Conservation (phyloP, 2,797 vertebrate genomes). For the Sebastolobus alascanus region DNA sequence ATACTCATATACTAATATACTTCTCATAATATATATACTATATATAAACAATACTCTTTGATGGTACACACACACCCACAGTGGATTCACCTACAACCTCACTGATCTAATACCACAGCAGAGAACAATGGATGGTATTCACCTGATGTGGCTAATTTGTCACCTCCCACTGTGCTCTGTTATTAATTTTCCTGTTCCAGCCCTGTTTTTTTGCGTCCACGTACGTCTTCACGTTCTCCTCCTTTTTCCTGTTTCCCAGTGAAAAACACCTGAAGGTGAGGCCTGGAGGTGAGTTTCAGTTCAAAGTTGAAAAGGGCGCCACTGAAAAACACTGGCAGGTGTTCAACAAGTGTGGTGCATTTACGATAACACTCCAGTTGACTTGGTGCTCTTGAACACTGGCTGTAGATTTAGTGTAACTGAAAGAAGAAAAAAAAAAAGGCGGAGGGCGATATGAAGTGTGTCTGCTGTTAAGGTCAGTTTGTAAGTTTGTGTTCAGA, state of each 20-base stretch:
- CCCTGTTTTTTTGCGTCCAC: slow-evolving; percentile 21
- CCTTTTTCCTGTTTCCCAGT: slow-evolving; percentile 82
- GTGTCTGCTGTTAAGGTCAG: slow-evolving; percentile 74
- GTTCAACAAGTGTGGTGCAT: slow-evolving; percentile 74
- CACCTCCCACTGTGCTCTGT: slow-evolving; percentile 26
- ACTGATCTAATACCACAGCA: slow-evolving; percentile 28
- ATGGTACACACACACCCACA: not conserved
- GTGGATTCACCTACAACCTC: slow-evolving; percentile 8
- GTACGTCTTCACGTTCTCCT: slow-evolving; percentile 69
- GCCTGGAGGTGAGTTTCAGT: slow-evolving; percentile 82
- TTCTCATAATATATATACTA: not conserved
- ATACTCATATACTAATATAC: not conserved
- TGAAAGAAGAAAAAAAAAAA: slow-evolving; percentile 34
- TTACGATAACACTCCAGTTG: slow-evolving; percentile 70
- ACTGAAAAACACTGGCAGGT: slow-evolving; percentile 76
- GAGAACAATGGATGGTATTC: slow-evolving; percentile 58
- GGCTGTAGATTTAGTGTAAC: slow-evolving; percentile 71
- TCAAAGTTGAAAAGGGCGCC: slow-evolving; percentile 83
- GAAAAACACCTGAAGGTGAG: slow-evolving; percentile 69
- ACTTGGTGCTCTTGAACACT: slow-evolving; percentile 61
- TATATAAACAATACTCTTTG: not conserved
- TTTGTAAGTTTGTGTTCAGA: slow-evolving; percentile 48
- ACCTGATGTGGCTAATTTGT: slow-evolving; percentile 19
- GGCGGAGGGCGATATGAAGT: slow-evolving; percentile 65
- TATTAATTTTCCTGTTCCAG: slow-evolving; percentile 20